A percentile compares a stretch with the other conserved stretches of the same genome.
These are phyloP conservation scores for Candidula unifasciata DNA, from an alignment of 2,888 invertebrate genomes.

Conservation along the genomic window DNA sequence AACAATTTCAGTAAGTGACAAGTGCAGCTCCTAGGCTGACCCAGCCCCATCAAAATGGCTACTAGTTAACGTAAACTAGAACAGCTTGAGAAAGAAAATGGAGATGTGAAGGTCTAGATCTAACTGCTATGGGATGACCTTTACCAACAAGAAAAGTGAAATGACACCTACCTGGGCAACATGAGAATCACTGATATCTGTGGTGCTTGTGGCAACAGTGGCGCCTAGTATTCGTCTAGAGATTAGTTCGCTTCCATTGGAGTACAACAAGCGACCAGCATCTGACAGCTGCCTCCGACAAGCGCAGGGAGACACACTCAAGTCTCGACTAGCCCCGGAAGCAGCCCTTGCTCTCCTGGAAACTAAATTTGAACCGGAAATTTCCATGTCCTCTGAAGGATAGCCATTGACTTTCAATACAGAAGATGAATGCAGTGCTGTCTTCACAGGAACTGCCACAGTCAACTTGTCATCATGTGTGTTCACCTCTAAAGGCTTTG, in stretches of 20 bases:
- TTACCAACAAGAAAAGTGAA: background rate
- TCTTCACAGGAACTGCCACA: background rate
- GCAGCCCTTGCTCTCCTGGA: slow-evolving; percentile 31
- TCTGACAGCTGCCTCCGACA: slow-evolving; percentile 40
- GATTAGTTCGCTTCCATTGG: slow-evolving; percentile 31
- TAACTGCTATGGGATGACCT: background rate
- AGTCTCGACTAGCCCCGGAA: slow-evolving; percentile 43
- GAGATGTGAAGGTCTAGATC: no score
- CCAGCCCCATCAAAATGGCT: no score
- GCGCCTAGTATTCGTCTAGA: slow-evolving; percentile 21
- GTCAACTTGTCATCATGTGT: background rate
- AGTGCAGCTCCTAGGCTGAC: no score
- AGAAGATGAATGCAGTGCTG: slow-evolving; percentile 9
- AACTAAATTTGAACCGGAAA: background rate
- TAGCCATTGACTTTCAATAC: background rate
- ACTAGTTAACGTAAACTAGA: no score
- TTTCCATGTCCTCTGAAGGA: background rate
- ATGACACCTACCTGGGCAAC: slow-evolving; percentile 54
- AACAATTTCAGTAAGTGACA: no score
- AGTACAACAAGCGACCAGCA: slow-evolving; percentile 32
- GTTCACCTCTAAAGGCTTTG: slow-evolving; percentile 33
- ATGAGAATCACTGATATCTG: slow-evolving; percentile 74
- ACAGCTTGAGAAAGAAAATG: no score
- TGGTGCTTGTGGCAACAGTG: slow-evolving; percentile 72
- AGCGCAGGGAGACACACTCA: slow-evolving; percentile 33